Conservation (phyloP, 2,113 vertebrate genomes). For the Brachirus orientalis region DNA sequence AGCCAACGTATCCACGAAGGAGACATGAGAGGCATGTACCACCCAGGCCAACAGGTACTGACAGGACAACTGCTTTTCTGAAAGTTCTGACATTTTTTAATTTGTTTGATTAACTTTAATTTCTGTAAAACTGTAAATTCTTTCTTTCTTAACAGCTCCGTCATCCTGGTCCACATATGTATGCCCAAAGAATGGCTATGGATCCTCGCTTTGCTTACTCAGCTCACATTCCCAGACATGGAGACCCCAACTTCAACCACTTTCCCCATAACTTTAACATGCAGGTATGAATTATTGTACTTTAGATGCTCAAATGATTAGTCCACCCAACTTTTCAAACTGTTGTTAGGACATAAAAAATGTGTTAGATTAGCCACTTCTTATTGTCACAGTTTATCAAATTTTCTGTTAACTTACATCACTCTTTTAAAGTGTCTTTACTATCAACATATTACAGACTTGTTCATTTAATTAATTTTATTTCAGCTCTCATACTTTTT, state of each 20-base stretch:
- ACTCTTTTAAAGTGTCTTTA: too few species aligned
- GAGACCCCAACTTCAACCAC: conserved; percentile 84
- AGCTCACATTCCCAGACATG: conserved; percentile 83
- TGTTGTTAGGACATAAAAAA: too few species aligned
- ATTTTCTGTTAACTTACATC: too few species aligned
- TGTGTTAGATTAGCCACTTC: too few species aligned
- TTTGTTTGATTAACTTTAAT: neutral
- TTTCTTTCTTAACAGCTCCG: conserved; percentile 47
- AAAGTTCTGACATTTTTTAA: neutral
- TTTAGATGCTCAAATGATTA: too few species aligned
- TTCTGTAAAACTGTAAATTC: conserved; percentile 8
- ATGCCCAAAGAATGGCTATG: conserved; percentile 82
- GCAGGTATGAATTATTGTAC: conserved; percentile 82
- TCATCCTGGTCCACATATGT: conserved; percentile 81
- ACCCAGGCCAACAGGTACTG: conserved; percentile 76
- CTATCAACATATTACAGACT: too few species aligned
- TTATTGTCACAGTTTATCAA: too few species aligned
- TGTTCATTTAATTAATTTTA: too few species aligned
- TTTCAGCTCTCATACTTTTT: too few species aligned
- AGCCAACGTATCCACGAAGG: conserved; percentile 57
- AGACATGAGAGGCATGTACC: conserved; percentile 64
- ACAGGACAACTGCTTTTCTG: neutral
- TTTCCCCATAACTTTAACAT: conserved; percentile 82
- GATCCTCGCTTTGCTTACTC: conserved; percentile 83
- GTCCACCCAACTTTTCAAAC: too few species aligned